Evolutionary conservation across 2,113 vertebrate species (phyloP).

Genomic region (Pelodiscus sinensis): DNA sequence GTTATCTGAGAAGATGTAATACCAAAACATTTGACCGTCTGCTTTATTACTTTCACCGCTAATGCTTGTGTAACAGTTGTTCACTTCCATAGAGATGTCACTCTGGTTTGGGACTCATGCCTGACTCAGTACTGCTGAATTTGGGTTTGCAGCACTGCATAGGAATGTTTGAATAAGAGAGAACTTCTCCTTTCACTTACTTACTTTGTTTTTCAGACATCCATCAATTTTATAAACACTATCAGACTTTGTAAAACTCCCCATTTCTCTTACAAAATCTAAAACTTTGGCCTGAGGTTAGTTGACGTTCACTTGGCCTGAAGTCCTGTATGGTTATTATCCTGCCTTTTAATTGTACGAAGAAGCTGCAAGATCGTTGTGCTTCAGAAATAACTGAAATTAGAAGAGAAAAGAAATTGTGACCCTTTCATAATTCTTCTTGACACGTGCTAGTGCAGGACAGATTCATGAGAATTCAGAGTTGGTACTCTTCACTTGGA

Average conservation of each 20-base stretch:
- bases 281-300: slow-evolving; percentile 7
- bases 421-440: not conserved
- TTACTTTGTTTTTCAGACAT: not conserved
- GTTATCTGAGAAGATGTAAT: not conserved
- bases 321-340: not conserved
- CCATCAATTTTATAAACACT: not conserved
- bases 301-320: slow-evolving; percentile 1
- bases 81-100: not conserved
- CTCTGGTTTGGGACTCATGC: not conserved
- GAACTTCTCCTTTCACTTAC: slow-evolving; percentile 16
- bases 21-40: not conserved
- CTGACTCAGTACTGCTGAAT: not conserved
- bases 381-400: not conserved
- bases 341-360: not conserved
- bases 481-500: not conserved
- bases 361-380: not conserved
- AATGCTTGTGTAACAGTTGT: not conserved
- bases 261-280: slow-evolving; percentile 26
- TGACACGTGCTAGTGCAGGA: not conserved
- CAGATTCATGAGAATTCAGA: not conserved
- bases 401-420: not conserved
- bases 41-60: not conserved
- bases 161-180: slow-evolving; percentile 4
- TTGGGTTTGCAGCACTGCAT: not conserved
- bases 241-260: slow-evolving; percentile 27